Base-by-base conservation (phyloP, 1,140 invertebrate species). In the Drosophila jambulina region DNA sequence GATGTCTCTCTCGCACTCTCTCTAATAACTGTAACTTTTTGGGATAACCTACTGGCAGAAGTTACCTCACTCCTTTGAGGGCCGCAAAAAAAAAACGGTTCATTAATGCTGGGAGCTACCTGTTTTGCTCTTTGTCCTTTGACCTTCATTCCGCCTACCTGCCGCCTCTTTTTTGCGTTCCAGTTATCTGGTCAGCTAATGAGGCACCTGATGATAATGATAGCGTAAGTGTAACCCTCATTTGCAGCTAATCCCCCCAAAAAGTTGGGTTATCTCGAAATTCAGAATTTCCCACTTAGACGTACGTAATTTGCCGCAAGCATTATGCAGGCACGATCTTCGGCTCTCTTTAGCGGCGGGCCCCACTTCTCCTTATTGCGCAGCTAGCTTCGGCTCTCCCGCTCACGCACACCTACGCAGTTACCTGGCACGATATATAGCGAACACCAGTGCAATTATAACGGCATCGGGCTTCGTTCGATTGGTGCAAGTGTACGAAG, bases 401-500 rank as follows among this genome's bases (percentile, higher is more conserved):
- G 27, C 59, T 61, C 59, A 67, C 71, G n/a, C 38, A 76, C 74
- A 74, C 71, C 58, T 43, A 34, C 38, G n/a, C 38, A 27, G 25
- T 32, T 77, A 43, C 15, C 53, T 38, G 40, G 10, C 13, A 34
- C 15, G 15, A 56, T 58, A 56, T 67, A 49, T 74, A 79, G 36
- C 8, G 32, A 36, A 72, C 54, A 87, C 72, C 43, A 61, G 12
- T 42, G 78, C 62, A 90, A 85, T 78, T 64, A 88, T 88, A 88
- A 88, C 84, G 84, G 84, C 65, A 62, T 63, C 69, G 53, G 53
- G 80, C 56, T 49, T 69, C 77, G 68, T 63, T 78, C 72, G 78
- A 88, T 90, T 90, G 85, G 85, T 90, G 84, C 84, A 88, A 88
- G 84, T 88, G 84, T 87, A 84, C 80, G 80, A 83, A 72, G 74